Conservation (phyloP, 2,113 vertebrate species). For the Fulmarus glacialis region DNA sequence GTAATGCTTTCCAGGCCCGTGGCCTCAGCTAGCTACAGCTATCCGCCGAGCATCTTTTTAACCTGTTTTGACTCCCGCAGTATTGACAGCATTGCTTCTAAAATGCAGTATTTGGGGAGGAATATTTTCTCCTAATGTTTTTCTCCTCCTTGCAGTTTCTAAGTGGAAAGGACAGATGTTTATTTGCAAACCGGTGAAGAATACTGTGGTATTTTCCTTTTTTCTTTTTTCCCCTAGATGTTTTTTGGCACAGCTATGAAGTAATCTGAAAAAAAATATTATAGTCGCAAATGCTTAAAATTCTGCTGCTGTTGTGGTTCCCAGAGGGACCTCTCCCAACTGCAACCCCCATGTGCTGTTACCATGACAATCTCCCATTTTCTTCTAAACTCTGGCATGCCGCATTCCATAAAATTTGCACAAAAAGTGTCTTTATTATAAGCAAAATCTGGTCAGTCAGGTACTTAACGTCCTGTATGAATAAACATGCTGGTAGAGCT, state of each 20-base stretch:
- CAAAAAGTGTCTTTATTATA: slow-evolving; percentile 21
- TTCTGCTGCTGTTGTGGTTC: neutral
- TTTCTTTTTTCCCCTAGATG: neutral
- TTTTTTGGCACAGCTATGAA: neutral
- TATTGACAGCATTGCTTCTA: fast-evolving
- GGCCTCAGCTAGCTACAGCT: neutral
- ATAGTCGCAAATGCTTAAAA: neutral
- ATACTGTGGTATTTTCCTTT: neutral
- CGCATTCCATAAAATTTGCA: slow-evolving; percentile 14
- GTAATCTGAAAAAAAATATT: neutral
- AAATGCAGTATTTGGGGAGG: neutral
- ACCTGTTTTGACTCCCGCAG: neutral
- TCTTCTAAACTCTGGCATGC: neutral
- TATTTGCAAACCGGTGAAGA: neutral
- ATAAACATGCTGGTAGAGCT: neutral
- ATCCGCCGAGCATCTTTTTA: neutral
- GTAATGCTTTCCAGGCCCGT: neutral
- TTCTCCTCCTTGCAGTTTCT: neutral
- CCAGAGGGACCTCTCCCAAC: slow-evolving; percentile 11
- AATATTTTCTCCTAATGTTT: neutral
- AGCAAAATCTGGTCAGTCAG: slow-evolving; percentile 26
- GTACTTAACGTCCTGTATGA: slow-evolving; percentile 39
- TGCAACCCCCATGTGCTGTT: slow-evolving; percentile 11
- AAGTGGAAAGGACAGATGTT: neutral
- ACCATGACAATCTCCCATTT: neutral